Evolutionary conservation across 2,797 vertebrate genomes (phyloP), one percentile per base, ranked within the genome.

Genomic region (Pangasius larnaudii): DNA sequence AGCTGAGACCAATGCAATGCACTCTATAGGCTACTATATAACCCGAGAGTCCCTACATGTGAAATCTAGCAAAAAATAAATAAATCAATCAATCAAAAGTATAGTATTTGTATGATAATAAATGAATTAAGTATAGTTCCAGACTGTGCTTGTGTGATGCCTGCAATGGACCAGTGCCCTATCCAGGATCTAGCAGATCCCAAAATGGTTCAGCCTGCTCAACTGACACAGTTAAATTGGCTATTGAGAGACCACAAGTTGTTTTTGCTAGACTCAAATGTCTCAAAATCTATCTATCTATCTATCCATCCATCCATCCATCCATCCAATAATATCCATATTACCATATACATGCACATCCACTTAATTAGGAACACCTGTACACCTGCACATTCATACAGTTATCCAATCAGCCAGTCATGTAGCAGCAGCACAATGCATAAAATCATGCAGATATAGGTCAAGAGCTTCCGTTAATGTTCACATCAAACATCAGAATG

Each of bases 11-110:
- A 81, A 42, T n/a, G 16, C 61, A 59, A 16, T 7, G 27, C 42
- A n/a, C 84, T 88, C 53, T 61, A 91, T 74, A 16, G 18, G 27
- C n/a, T 75, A 22, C 24, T 53, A 84, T 72, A 79, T 58, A 36
- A 63, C 69, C 46, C 4, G 18, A 75, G 13, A 85, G 86, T 79
- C 69, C 72, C 6, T 36, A 79, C 56, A 78, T 19, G 14, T 18
- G 27, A 86, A 61, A 85, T 79, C 3, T 36, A 16, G 24, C 11
- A 88, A 61, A 24, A 36, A 80, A 80, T 78, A 19, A 71, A 3
- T 22, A 5, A 33, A 33, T 36, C 14, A 69, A 1, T 42, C 69
- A 42, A 42, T 24, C 8, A 42, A 22, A 71, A 19, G 30, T 42
- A 42, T 61, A 42, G 22, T 42, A 72, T 72, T 22, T 71, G 16